These are phyloP conservation scores for Xiphophorus hellerii DNA, from an alignment of 2,113 vertebrate genomes.

Conservation along the genomic window DNA sequence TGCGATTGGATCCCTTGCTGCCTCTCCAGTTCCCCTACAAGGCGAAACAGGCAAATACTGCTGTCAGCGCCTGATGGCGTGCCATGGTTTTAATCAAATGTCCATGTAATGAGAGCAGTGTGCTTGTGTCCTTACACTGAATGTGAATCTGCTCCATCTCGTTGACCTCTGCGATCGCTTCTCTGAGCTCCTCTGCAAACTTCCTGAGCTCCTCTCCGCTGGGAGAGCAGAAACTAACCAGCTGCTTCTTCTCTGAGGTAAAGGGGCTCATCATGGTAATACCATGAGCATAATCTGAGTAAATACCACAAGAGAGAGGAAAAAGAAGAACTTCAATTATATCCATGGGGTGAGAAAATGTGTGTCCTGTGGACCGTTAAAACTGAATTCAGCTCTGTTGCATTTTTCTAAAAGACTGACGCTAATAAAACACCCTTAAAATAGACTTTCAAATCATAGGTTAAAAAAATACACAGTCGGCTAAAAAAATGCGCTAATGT, in stretches of 20 bases:
- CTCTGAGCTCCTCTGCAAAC: constrained; percentile 96
- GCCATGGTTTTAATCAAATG: not conserved
- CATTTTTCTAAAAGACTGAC: too few species aligned
- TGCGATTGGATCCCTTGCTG: constrained; percentile 90
- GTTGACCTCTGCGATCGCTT: constrained; percentile 95
- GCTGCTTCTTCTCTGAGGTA: constrained; percentile 96
- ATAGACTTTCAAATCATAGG: too few species aligned
- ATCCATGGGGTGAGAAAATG: too few species aligned
- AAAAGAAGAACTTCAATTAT: not conserved
- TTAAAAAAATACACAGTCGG: too few species aligned
- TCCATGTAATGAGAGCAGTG: not conserved
- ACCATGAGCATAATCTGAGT: constrained; percentile 94
- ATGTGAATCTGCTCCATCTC: constrained; percentile 99
- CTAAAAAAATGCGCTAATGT: too few species aligned
- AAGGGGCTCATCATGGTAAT: constrained; percentile 94
- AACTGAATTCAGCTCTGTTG: too few species aligned
- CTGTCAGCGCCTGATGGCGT: not conserved
- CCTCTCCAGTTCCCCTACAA: constrained; percentile 93
- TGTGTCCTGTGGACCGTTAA: too few species aligned
- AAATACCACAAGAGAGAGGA: constrained; percentile 26
- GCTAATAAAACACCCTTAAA: too few species aligned
- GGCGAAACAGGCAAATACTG: not conserved
- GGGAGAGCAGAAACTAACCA: constrained; percentile 95
- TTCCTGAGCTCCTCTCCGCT: constrained; percentile 96
- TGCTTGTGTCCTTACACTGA: constrained; percentile 88